Evolutionary conservation across 2,888 invertebrate genomes (phyloP).

Genomic region (Cosmopolites sordidus): DNA sequence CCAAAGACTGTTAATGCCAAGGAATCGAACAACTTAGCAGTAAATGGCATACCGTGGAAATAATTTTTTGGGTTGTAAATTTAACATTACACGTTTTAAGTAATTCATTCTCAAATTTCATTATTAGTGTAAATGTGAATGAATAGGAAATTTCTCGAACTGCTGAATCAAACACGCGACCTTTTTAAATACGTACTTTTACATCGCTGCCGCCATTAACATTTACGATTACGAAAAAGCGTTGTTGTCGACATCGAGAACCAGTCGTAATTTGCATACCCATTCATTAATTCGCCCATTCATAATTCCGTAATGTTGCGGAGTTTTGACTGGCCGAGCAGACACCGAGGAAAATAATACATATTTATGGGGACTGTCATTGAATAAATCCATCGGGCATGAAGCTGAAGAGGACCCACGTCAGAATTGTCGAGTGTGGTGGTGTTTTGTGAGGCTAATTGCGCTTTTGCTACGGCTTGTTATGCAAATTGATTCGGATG

Average conservation of each 20-base stretch:
- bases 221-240: constrained; percentile 28
- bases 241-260: constrained; percentile 20
- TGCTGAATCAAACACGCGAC: too few relatives aligned
- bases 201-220: constrained; percentile 12
- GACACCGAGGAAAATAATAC: constrained; percentile 13
- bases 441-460: constrained; percentile 1
- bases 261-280: constrained; percentile 32
- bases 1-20: too few relatives aligned
- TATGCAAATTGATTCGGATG: background rate
- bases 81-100: too few relatives aligned
- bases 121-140: too few relatives aligned
- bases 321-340: constrained; percentile 27
- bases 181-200: too few relatives aligned
- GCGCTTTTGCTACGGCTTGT: background rate
- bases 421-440: background rate
- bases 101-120: too few relatives aligned
- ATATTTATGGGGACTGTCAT: constrained; percentile 9
- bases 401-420: background rate
- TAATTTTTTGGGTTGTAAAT: too few relatives aligned
- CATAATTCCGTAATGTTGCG: constrained; percentile 30
- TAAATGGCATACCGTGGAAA: too few relatives aligned
- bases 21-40: too few relatives aligned
- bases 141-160: too few relatives aligned
- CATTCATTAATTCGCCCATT: constrained; percentile 33
- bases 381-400: constrained; percentile 1